Evolutionary conservation across 2,113 vertebrate genomes (phyloP).

Genomic region (Fukomys damarensis): DNA sequence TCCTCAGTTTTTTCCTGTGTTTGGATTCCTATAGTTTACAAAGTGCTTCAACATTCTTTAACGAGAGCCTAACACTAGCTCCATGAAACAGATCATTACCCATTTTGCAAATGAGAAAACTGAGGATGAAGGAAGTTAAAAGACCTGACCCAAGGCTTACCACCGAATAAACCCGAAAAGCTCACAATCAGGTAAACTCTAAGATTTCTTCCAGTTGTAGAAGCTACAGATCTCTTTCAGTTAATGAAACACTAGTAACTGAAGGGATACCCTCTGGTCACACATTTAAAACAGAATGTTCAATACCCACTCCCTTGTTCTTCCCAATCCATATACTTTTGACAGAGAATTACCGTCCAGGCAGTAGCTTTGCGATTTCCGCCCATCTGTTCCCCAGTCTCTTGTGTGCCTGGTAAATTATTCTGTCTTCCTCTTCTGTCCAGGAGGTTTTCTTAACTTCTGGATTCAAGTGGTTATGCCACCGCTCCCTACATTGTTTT

Average conservation of each 20-base stretch:
- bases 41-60: not conserved
- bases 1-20: not conserved
- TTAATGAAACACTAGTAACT: not conserved
- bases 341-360: slow-evolving; percentile 93
- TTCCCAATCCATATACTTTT: slow-evolving; percentile 74
- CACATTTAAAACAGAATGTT: slow-evolving; percentile 62
- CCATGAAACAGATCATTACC: not conserved
- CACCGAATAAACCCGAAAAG: not conserved
- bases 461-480: slow-evolving; percentile 99
- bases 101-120: not conserved
- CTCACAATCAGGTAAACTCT: not conserved
- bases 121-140: not conserved
- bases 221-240: not conserved
- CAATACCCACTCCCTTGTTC: slow-evolving; percentile 68
- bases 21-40: not conserved
- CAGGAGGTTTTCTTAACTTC: slow-evolving; percentile 99
- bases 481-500: slow-evolving; percentile 99
- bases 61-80: not conserved
- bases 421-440: slow-evolving; percentile 99
- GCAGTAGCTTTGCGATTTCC: slow-evolving; percentile 98
- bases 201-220: not conserved
- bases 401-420: slow-evolving; percentile 99
- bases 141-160: not conserved
- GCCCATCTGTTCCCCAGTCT: slow-evolving; percentile 99
- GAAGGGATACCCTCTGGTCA: slow-evolving; percentile 57